A percentile compares a stretch with the other conserved stretches of the same genome.
Evolutionary conservation across 2,888 invertebrate genomes (phyloP).

Genomic region (Conistra vaccinii): DNA sequence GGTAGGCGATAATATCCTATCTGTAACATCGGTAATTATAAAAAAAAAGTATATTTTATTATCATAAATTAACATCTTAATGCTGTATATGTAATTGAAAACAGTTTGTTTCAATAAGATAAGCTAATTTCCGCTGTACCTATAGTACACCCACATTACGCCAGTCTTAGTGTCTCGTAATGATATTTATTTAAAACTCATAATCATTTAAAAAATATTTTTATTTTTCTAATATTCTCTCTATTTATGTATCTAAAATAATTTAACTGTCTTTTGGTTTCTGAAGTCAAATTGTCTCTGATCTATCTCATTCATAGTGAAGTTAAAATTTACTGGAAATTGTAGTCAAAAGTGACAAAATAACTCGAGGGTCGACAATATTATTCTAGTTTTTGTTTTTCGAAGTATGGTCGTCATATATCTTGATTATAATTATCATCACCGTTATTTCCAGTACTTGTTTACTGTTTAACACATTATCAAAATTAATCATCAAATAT

Average conservation of each 20-base stretch:
- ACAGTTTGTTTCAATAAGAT: background rate
- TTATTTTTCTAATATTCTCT: too few relatives aligned
- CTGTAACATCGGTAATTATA: constrained; percentile 6
- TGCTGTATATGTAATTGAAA: background rate
- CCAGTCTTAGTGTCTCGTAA: too few relatives aligned
- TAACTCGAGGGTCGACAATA: background rate
- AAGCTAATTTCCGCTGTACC: background rate
- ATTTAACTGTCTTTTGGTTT: too few relatives aligned
- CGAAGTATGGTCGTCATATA: background rate
- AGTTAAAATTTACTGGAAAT: background rate
- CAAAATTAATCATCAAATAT: background rate
- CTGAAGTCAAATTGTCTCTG: too few relatives aligned
- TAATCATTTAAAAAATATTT: too few relatives aligned
- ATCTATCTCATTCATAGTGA: too few relatives aligned
- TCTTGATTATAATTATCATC: background rate
- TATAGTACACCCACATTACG: too few relatives aligned
- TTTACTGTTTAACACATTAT: background rate
- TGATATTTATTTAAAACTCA: too few relatives aligned
- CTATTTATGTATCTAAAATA: too few relatives aligned
- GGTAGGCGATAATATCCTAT: constrained; percentile 18
- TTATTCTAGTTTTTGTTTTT: background rate
- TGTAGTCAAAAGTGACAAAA: too few relatives aligned
- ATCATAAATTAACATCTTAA: constrained; percentile 9
- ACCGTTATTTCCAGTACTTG: background rate
- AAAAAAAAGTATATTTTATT: background rate